Evolutionary conservation across 2,888 invertebrate species (phyloP).

Genomic region (Trissonchulus latispiculum): DNA sequence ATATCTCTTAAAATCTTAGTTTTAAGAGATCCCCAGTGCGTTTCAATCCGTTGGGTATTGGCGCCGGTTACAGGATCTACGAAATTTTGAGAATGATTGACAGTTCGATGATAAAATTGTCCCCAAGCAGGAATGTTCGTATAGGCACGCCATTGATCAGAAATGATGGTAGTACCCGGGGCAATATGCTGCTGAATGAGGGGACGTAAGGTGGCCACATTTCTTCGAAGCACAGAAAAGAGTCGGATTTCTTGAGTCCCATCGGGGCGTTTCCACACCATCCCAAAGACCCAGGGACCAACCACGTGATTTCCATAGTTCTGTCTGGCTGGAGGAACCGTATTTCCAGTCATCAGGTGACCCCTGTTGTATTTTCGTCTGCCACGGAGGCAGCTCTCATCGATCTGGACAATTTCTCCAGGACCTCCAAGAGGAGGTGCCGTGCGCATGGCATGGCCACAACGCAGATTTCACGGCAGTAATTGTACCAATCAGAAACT

Average conservation of each 20-base stretch:
- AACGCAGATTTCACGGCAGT: not conserved
- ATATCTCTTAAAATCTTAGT: not conserved
- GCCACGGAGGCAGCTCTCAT: not conserved
- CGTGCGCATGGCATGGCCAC: not conserved
- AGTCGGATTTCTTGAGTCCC: not conserved
- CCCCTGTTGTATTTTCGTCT: not conserved
- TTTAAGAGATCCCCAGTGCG: not conserved
- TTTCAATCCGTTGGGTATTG: conserved; percentile 13
- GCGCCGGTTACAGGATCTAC: not conserved
- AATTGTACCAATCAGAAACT: conserved; percentile 4
- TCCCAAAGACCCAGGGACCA: not conserved
- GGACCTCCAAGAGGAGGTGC: too few species aligned
- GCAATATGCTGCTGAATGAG: not conserved
- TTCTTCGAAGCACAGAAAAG: too few species aligned
- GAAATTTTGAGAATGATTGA: conserved; percentile 6
- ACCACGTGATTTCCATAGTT: not conserved
- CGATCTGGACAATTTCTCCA: too few species aligned
- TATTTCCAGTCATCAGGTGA: not conserved
- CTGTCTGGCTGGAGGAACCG: not conserved
- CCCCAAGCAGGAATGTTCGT: not conserved
- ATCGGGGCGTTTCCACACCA: not conserved
- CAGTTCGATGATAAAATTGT: not conserved
- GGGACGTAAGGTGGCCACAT: not conserved
- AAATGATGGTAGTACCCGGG: not conserved
- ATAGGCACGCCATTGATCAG: too few species aligned